A percentile compares a stretch with the other conserved stretches of the same genome.
Evolutionary conservation across 2,797 vertebrate genomes (phyloP).

Genomic region (Sphenodon punctatus): DNA sequence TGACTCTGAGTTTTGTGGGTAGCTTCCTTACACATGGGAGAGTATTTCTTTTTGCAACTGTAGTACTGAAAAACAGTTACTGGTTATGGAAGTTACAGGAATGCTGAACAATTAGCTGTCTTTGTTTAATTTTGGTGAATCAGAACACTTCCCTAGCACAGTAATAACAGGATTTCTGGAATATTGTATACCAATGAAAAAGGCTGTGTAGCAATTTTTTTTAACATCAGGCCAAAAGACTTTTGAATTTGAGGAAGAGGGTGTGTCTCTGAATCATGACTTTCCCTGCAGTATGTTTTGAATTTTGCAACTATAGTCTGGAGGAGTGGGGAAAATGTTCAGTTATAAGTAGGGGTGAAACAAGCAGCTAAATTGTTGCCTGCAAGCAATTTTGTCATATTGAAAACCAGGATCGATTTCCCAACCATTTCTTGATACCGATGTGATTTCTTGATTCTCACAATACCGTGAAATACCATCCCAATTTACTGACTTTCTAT

Average conservation of each 20-base stretch:
- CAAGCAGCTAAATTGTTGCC: too few species aligned
- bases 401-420: too few species aligned
- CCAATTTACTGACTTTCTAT: too few species aligned
- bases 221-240: constrained; percentile 21
- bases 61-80: constrained; percentile 61
- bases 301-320: neutral
- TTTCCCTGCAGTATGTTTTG: neutral
- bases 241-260: constrained; percentile 4
- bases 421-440: too few species aligned
- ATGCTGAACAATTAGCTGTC: constrained; percentile 62
- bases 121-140: constrained; percentile 66
- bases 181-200: constrained; percentile 22
- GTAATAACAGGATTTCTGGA: constrained; percentile 56
- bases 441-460: too few species aligned
- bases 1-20: neutral
- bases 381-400: too few species aligned
- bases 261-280: neutral
- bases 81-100: constrained; percentile 60
- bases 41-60: constrained; percentile 65
- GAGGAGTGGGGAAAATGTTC: neutral
- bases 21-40: fast-evolving
- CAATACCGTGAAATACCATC: too few species aligned
- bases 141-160: constrained; percentile 44
- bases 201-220: constrained; percentile 55
- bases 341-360: too few species aligned